Conservation (phyloP, 2,888 invertebrate genomes). For the Andrena minutula region DNA sequence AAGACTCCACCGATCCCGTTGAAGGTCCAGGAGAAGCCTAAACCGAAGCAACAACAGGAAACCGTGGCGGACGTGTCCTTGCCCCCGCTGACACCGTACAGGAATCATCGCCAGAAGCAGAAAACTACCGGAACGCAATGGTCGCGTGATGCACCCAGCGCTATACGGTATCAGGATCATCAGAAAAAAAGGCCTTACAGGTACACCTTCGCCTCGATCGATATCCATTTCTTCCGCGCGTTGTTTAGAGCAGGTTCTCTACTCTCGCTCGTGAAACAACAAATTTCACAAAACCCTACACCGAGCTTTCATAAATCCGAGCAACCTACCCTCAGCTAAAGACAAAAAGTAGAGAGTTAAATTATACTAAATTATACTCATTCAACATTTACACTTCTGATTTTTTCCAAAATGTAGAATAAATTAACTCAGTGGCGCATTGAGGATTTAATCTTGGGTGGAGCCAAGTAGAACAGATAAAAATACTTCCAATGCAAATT, state of each 20-base stretch:
- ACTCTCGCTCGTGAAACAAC: slow-evolving; percentile 3
- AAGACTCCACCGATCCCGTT: slow-evolving; percentile 82
- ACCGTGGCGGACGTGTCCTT: slow-evolving; percentile 78
- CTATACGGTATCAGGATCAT: slow-evolving; percentile 68
- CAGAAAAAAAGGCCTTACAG: slow-evolving; percentile 80
- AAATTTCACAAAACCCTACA: neutral
- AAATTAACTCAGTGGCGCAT: too few relatives aligned
- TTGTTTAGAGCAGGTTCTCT: slow-evolving; percentile 17
- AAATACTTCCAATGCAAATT: too few relatives aligned
- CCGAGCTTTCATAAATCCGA: neutral
- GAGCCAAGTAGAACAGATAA: too few relatives aligned
- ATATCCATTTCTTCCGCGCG: slow-evolving; percentile 41
- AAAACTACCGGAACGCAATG: slow-evolving; percentile 61
- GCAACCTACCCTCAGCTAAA: neutral
- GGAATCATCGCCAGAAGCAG: slow-evolving; percentile 71
- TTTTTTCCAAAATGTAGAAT: too few relatives aligned
- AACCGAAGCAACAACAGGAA: slow-evolving; percentile 72
- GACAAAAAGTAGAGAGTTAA: too few relatives aligned
- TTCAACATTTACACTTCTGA: too few relatives aligned
- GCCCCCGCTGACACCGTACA: slow-evolving; percentile 79
- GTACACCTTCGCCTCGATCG: slow-evolving; percentile 68
- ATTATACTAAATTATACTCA: too few relatives aligned
- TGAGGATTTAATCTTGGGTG: too few relatives aligned
- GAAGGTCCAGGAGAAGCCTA: slow-evolving; percentile 80
- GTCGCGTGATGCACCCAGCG: slow-evolving; percentile 60